Conservation (phyloP, 1,140 invertebrate genomes). For the Pseudomyrmex cubaensis region DNA sequence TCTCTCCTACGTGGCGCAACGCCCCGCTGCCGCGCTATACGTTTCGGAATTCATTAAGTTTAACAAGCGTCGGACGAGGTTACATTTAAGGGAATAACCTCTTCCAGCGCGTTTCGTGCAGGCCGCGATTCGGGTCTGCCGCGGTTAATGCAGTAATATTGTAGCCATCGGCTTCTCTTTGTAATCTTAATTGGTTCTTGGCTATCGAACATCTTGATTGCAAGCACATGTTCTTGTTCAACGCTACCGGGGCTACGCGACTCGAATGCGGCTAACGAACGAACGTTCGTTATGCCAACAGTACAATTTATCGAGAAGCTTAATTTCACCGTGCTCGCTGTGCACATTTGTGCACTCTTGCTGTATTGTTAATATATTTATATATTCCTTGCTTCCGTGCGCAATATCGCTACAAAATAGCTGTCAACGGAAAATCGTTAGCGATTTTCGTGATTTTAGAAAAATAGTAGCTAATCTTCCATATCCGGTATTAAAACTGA, state of each 20-base stretch:
- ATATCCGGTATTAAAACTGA: background rate
- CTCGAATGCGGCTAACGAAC: constrained; percentile 60
- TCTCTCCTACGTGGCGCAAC: background rate
- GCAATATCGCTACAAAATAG: background rate
- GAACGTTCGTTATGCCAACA: constrained; percentile 42
- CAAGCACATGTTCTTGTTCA: constrained; percentile 50
- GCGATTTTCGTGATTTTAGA: background rate
- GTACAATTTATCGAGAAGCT: constrained; percentile 47
- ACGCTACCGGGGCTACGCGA: constrained; percentile 55
- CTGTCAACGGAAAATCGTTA: background rate
- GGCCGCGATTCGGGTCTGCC: constrained; percentile 54
- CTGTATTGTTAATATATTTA: constrained; percentile 34
- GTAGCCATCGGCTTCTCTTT: constrained; percentile 65
- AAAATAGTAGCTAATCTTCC: background rate
- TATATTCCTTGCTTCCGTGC: background rate
- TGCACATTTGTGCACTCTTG: constrained; percentile 21
- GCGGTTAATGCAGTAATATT: constrained; percentile 53
- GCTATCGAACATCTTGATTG: constrained; percentile 65
- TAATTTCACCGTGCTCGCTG: background rate
- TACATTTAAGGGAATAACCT: constrained; percentile 69
- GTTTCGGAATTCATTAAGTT: constrained; percentile 39
- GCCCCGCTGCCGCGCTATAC: background rate
- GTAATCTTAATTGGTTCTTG: constrained; percentile 71
- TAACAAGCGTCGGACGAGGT: constrained; percentile 69
- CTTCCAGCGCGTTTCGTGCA: constrained; percentile 30